phyloP scores from a whole-genome alignment of 2,888 invertebrate species.

The Seira sanloemensis region DNA sequence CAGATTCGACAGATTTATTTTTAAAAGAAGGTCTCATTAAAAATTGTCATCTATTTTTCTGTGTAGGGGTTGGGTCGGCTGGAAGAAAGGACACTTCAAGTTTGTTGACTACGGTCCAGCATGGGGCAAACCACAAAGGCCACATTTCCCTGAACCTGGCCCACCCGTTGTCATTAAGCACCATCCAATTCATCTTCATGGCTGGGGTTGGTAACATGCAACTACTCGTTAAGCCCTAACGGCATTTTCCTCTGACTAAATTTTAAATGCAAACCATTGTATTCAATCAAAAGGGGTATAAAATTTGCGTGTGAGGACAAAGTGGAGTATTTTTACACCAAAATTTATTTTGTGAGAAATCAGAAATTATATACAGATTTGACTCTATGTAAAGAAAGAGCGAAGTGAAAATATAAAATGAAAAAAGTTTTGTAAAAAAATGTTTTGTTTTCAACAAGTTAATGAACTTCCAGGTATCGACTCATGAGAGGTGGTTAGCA shows the following conservation, averaged over 20 bases:
- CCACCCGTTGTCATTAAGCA: constrained; percentile 63
- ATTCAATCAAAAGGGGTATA: background rate
- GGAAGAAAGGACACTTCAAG: constrained; percentile 53
- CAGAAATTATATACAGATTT: background rate
- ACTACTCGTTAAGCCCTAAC: background rate
- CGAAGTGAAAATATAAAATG: background rate
- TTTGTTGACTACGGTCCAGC: constrained; percentile 56
- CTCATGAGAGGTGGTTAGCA: background rate
- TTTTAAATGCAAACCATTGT: background rate
- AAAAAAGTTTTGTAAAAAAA: background rate
- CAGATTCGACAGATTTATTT: no score
- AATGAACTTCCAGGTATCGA: background rate
- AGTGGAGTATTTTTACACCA: background rate
- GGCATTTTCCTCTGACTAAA: background rate
- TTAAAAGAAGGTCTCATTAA: no score
- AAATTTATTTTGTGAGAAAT: background rate
- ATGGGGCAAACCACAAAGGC: constrained; percentile 58
- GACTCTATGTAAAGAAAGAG: background rate
- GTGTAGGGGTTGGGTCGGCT: constrained; percentile 53
- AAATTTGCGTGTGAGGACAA: background rate
- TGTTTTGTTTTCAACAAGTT: no score
- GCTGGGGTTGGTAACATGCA: constrained; percentile 32
- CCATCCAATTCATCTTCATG: constrained; percentile 47
- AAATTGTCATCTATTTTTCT: background rate
- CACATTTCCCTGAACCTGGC: constrained; percentile 63